Evolutionary conservation across 1,140 invertebrate species (phyloP), one percentile per base, ranked within the genome.

Genomic region (Caerostris extrusa): DNA sequence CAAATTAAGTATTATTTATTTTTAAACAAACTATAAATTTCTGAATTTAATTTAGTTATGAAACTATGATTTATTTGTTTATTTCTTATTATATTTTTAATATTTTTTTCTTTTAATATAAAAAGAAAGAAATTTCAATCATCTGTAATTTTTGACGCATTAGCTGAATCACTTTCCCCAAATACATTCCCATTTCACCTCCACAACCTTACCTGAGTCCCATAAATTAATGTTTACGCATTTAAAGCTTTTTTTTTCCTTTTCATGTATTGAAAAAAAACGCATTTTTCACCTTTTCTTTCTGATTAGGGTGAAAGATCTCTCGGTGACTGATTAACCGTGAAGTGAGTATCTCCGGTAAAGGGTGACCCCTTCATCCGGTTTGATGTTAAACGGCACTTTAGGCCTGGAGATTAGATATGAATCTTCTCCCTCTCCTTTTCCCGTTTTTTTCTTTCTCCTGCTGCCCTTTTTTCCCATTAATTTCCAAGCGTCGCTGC

Each of bases 361-460:
- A 50, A 77, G 14, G 61, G 5, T 8, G 5, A 34, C 8, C 71
- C 71, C 8, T 77, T 34, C 10, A 50, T 77, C 71, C 71, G 71
- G 71, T 50, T 7, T 77, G 34, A 34, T 34, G 71, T 77, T 77
- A 77, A 77, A 77, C 12, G 71, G 34, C 71, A 77, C 71, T 77
- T 34, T 12, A 77, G 71, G 19, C 34, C 34, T 50, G 50, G 12
- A 77, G 71, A 77, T 34, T 53, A 77, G 71, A 77, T 77, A 77
- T 77, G 69, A 77, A 77, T 77, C 69, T 77, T 12, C 8, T 34
- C 71, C 8, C 19, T 3, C 3, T 19, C 10, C 8, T 7, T 4
- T 12, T 34, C 10, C 8, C 34, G 0, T 0, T 34, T 34, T 34
- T 34, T 34, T 34, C 2, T 2, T 34, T 34, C 34, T 34, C 0